A percentile compares a stretch with the other conserved stretches of the same genome.
phyloP scores from a whole-genome alignment of 2,888 invertebrate species.

The Phasia obesa region DNA sequence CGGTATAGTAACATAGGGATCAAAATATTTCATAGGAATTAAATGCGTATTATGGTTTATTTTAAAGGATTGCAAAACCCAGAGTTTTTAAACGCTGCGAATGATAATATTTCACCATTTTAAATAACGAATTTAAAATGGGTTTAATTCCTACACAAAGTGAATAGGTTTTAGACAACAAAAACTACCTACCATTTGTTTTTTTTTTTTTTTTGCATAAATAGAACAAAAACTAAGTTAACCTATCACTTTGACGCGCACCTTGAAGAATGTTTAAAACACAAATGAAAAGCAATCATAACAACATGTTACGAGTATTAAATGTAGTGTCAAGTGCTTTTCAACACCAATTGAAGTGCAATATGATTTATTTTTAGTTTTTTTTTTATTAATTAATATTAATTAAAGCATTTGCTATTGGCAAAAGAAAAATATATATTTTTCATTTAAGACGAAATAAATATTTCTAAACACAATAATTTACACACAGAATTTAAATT shows the following conservation, averaged over 20 bases:
- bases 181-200: too few relatives aligned
- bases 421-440: neutral
- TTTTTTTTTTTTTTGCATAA: too few relatives aligned
- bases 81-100: too few relatives aligned
- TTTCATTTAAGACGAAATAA: constrained; percentile 1
- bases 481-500: constrained; percentile 30
- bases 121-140: too few relatives aligned
- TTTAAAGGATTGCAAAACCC: too few relatives aligned
- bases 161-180: too few relatives aligned
- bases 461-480: constrained; percentile 24
- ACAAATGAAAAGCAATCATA: neutral
- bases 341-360: constrained; percentile 65
- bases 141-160: too few relatives aligned
- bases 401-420: constrained; percentile 59
- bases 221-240: too few relatives aligned
- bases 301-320: constrained; percentile 23
- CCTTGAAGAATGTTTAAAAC: neutral
- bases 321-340: constrained; percentile 62
- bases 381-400: constrained; percentile 63
- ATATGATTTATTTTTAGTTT: constrained; percentile 51
- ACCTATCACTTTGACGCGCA: neutral
- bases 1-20: too few relatives aligned
- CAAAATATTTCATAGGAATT: too few relatives aligned
- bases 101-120: too few relatives aligned
- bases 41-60: too few relatives aligned